phyloP scores from a whole-genome alignment of 2,888 invertebrate genomes.

The Acholoe squamosa region DNA sequence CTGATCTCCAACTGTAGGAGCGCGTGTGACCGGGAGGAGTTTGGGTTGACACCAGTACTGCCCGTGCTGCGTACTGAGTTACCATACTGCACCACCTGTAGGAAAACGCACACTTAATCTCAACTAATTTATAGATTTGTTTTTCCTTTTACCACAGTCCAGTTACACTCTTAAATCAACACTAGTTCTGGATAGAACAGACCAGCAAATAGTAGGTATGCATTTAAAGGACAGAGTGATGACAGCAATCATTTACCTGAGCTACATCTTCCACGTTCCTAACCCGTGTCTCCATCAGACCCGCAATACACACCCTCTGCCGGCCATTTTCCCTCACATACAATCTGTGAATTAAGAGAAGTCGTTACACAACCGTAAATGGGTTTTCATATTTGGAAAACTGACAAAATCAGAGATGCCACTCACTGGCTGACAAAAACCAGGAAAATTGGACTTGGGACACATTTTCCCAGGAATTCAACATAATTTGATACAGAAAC shows the following conservation, averaged over 20 bases:
- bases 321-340: conserved; percentile 81
- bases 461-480: too few species aligned
- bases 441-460: too few species aligned
- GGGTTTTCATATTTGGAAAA: too few species aligned
- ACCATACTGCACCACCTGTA: conserved; percentile 80
- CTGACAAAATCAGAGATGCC: too few species aligned
- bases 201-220: too few species aligned
- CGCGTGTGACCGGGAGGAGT: conserved; percentile 82
- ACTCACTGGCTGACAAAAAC: too few species aligned
- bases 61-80: conserved; percentile 81
- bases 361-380: background rate
- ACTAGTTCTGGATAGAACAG: too few species aligned
- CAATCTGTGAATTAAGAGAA: conserved; percentile 72
- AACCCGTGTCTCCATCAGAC: conserved; percentile 81
- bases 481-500: too few species aligned
- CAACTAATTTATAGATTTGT: too few species aligned
- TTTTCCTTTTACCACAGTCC: too few species aligned
- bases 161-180: too few species aligned
- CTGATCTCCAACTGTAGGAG: conserved; percentile 81
- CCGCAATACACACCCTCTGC: conserved; percentile 81
- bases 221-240: too few species aligned
- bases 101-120: background rate
- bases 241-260: conserved; percentile 64
- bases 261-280: conserved; percentile 68
- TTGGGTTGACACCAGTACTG: conserved; percentile 81